Conservation (phyloP, 1,140 invertebrate species). For the Brachionus rubens region DNA sequence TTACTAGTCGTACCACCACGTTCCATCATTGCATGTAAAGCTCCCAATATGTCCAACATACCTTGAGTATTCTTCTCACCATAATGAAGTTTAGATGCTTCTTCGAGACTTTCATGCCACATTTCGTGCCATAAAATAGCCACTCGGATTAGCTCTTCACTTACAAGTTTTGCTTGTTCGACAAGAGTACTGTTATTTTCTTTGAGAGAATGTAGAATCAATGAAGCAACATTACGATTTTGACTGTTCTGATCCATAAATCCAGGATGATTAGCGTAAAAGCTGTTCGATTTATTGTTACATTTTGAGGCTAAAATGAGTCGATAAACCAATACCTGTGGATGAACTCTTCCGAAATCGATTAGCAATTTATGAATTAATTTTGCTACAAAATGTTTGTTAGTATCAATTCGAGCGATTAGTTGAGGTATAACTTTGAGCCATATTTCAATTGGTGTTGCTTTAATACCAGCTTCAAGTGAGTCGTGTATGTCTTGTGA, state of each 20-base stretch:
- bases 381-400: conserved; percentile 76
- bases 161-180: conserved; percentile 82
- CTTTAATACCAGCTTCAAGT: conserved; percentile 81
- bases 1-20: conserved; percentile 89
- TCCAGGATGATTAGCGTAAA: neutral
- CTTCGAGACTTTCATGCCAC: conserved; percentile 97
- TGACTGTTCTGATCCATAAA: conserved; percentile 64
- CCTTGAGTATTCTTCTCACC: conserved; percentile 69
- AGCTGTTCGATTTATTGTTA: conserved; percentile 64
- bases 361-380: conserved; percentile 88
- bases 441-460: conserved; percentile 96
- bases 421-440: conserved; percentile 96
- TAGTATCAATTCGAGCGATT: conserved; percentile 93
- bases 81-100: conserved; percentile 92
- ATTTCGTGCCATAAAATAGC: conserved; percentile 99
- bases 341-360: conserved; percentile 78
- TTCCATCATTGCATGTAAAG: conserved; percentile 87
- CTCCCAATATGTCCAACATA: conserved; percentile 92
- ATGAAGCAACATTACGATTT: conserved; percentile 73
- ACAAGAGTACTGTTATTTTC: conserved; percentile 87
- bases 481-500: conserved; percentile 69
- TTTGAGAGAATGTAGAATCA: conserved; percentile 89
- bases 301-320: conserved; percentile 95
- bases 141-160: conserved; percentile 93
- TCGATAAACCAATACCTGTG: conserved; percentile 89